Evolutionary conservation across 2,113 vertebrate species (phyloP).

Genomic region (Muscicapa adusta): DNA sequence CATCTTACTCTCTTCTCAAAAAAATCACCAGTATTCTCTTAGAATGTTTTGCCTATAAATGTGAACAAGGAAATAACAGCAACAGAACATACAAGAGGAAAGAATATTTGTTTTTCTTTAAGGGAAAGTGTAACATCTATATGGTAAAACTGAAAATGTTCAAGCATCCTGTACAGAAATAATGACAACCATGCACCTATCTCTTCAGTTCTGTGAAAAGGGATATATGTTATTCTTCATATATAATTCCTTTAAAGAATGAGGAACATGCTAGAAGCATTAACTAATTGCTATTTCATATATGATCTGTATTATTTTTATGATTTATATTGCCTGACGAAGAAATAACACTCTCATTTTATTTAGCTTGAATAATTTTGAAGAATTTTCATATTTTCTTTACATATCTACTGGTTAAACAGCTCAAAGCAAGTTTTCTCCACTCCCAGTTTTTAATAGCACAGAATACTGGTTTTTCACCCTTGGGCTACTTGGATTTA

Average conservation of each 20-base stretch:
- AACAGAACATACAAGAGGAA: not conserved
- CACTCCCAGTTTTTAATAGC: constrained; percentile 22
- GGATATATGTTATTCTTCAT: not conserved
- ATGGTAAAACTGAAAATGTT: not conserved
- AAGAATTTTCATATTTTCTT: not conserved
- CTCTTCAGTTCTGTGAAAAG: not conserved
- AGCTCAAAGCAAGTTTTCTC: constrained; percentile 6
- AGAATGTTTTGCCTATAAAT: constrained; percentile 34
- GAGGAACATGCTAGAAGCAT: not conserved
- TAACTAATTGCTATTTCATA: not conserved
- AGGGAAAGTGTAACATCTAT: not conserved
- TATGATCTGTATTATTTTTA: not conserved
- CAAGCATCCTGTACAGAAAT: not conserved
- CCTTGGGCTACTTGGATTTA: constrained; percentile 34
- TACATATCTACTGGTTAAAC: constrained; percentile 1
- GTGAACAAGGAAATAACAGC: constrained; percentile 42
- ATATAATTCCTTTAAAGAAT: not conserved
- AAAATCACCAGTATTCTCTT: constrained; percentile 51
- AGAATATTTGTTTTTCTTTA: not conserved
- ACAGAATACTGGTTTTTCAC: constrained; percentile 17
- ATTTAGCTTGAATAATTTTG: not conserved
- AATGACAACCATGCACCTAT: not conserved
- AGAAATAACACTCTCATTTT: not conserved
- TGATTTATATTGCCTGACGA: not conserved
- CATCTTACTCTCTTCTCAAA: constrained; percentile 73